Conservation (phyloP, 2,888 invertebrate species). For the Herminia tarsipennalis region DNA sequence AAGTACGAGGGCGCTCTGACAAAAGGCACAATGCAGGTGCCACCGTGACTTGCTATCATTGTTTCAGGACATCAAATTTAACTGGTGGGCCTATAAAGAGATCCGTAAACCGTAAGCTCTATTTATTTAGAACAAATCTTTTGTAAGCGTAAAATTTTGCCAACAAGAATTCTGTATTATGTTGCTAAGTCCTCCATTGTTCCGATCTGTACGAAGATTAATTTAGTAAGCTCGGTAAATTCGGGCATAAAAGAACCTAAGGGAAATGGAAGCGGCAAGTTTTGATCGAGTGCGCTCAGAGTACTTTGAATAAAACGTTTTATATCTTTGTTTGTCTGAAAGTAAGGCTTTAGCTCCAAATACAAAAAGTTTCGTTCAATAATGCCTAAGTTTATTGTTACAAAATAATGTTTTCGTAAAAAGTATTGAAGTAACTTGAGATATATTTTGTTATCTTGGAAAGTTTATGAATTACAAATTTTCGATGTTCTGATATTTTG, state of each 20-base stretch:
- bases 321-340: constrained; percentile 39
- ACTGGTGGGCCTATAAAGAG: constrained; percentile 30
- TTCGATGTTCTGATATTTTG: not conserved
- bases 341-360: constrained; percentile 18
- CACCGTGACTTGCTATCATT: constrained; percentile 22
- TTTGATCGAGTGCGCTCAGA: constrained; percentile 30
- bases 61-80: constrained; percentile 39
- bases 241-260: constrained; percentile 45
- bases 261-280: constrained; percentile 44
- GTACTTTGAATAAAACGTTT: constrained; percentile 26
- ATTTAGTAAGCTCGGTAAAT: constrained; percentile 72
- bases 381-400: constrained; percentile 22
- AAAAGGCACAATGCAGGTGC: constrained; percentile 36
- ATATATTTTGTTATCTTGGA: constrained; percentile 22
- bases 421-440: constrained; percentile 19
- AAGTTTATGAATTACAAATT: constrained; percentile 26
- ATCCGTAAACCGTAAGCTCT: constrained; percentile 37
- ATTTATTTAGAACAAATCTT: constrained; percentile 58
- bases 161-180: constrained; percentile 66
- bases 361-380: constrained; percentile 36
- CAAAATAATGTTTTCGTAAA: constrained; percentile 28
- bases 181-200: constrained; percentile 74
- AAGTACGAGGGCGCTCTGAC: constrained; percentile 26
- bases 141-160: constrained; percentile 60
- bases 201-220: constrained; percentile 77